Conservation (phyloP, 35 echinoderm and acorn worm species). For the Patiria miniata region DNA sequence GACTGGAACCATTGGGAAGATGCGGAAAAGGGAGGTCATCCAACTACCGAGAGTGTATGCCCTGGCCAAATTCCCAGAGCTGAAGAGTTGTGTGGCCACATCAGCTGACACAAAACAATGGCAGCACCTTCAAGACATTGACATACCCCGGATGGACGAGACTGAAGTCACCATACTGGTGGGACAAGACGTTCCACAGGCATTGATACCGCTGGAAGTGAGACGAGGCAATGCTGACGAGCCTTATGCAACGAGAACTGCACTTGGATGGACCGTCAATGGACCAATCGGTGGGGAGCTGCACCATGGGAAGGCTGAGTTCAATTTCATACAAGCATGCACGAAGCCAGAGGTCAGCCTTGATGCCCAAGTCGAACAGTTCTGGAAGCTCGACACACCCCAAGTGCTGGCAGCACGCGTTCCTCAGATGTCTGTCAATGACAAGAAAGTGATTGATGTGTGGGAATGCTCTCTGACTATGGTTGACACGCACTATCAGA, state of each 20-base stretch:
- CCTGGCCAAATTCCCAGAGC: background rate
- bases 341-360: background rate
- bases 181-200: conserved; percentile 45
- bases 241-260: conserved; percentile 30
- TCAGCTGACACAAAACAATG: conserved; percentile 5
- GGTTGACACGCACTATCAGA: conserved; percentile 41
- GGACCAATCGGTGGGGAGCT: background rate
- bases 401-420: background rate
- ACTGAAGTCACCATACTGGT: conserved; percentile 39
- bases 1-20: background rate
- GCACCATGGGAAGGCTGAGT: background rate
- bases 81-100: background rate
- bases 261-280: conserved; percentile 48
- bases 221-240: conserved; percentile 14
- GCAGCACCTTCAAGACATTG: conserved; percentile 31
- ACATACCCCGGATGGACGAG: background rate
- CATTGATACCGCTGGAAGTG: conserved; percentile 16
- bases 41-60: conserved; percentile 8
- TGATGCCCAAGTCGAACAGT: conserved; percentile 6
- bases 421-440: background rate
- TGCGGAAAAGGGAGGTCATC: background rate
- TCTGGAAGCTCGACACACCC: conserved; percentile 14
- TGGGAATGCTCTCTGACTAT: background rate
- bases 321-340: background rate
- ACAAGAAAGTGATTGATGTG: background rate